Evolutionary conservation across 2,113 vertebrate species (phyloP).

Genomic region (Lophura nycthemera): DNA sequence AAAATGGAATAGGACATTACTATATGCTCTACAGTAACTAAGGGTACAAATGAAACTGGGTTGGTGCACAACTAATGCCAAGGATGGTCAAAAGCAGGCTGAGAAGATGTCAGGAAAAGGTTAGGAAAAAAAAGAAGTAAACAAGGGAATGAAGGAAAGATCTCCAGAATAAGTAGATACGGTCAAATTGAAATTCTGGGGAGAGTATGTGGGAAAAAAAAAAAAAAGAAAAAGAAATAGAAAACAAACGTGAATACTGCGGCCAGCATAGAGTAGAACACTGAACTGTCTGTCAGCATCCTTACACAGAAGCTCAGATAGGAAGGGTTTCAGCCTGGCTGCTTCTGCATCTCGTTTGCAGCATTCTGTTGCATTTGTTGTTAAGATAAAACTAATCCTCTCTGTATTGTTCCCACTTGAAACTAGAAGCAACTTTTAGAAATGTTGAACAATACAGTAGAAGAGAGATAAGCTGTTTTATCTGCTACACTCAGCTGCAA

Average conservation of each 20-base stretch:
- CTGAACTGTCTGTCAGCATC: background rate
- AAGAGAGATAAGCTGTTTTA: constrained; percentile 32
- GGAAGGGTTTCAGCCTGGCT: background rate
- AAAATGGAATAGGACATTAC: background rate
- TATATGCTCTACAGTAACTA: background rate
- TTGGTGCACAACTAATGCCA: background rate
- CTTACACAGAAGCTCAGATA: background rate
- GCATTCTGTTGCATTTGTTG: background rate
- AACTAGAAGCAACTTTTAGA: background rate
- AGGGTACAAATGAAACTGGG: background rate
- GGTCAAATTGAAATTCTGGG: background rate
- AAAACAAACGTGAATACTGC: background rate
- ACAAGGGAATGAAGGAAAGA: background rate
- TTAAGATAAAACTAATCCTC: constrained; percentile 40
- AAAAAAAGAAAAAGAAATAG: background rate
- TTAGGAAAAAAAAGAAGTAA: background rate
- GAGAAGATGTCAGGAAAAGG: background rate
- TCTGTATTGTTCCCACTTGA: background rate
- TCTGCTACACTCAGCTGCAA: constrained; percentile 26
- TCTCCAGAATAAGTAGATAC: background rate
- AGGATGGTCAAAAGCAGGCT: background rate
- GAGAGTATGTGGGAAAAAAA: background rate
- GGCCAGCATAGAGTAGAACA: background rate
- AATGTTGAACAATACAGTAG: background rate
- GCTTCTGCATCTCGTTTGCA: background rate